Evolutionary conservation across 2,113 vertebrate genomes (phyloP), one percentile per base, ranked within the genome.

Genomic region (Ammodramus savannarum): DNA sequence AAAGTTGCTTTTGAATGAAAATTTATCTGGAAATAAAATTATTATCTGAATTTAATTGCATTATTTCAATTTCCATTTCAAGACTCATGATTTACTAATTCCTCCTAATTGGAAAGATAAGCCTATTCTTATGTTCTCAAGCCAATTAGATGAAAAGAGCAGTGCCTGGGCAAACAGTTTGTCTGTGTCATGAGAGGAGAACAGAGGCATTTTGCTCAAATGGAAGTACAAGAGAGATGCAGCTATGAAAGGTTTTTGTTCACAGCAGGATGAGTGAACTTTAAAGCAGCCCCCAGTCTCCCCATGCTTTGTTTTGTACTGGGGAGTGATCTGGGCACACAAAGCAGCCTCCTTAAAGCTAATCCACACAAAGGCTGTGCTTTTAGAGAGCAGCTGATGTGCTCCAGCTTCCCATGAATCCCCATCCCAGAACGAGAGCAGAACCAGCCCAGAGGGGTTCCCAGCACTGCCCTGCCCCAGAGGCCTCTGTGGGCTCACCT

Each of bases 11-110:
- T 87, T 82, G 65, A 73, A 65, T 66, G 61, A 75, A 39, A 31
- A 6, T 22, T 9, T 44, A 21, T 55, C 38, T 91, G 48, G 57
- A 89, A 90, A 80, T 65, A 76, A 46, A 89, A 39, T 68, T 48
- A 92, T 91, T 81, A 90, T 80, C 61, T 41, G 62, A 76, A 38
- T 79, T 94, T 77, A 93, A 90, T 75, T 71, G 20, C 25, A n/a
- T 18, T 13, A 54, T 55, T 93, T 72, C 32, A 38, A 26, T 85
- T 77, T 86, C 31, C 26, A 69, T 59, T 90, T 29, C 34, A 83
- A 90, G 66, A 41, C 13, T 25, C 44, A 11, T 84, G 87, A 82
- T 61, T 73, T 95, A 77, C 61, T 89, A 49, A 76, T 49, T 61
- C 6, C 49, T 52, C 39, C 43, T 75, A 85, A 52, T 48, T 29